Evolutionary conservation across 2,113 vertebrate genomes (phyloP).

Genomic region (Macrotus californicus): DNA sequence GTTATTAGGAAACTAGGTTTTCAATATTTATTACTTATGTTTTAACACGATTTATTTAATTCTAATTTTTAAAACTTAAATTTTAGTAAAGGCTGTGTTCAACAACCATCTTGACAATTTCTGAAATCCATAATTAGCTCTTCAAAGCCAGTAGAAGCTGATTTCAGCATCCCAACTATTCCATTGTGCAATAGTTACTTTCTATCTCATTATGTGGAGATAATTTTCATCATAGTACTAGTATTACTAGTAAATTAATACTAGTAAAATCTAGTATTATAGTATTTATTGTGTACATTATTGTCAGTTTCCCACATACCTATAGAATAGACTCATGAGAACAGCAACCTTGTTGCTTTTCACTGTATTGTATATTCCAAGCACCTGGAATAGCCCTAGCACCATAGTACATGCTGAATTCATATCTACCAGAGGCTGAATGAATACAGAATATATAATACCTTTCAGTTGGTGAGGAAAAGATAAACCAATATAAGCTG

Average conservation of each 20-base stretch:
- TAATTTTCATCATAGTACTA: not conserved
- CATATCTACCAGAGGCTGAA: not conserved
- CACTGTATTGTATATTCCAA: not conserved
- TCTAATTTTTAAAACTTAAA: not conserved
- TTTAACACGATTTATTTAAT: not conserved
- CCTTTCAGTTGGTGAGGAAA: not conserved
- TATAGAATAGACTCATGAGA: not conserved
- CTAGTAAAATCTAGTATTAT: not conserved
- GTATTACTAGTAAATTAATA: no score
- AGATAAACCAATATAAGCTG: not conserved
- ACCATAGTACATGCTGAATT: not conserved
- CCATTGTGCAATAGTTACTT: not conserved
- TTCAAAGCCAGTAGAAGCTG: not conserved
- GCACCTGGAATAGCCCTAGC: not conserved
- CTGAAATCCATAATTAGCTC: not conserved
- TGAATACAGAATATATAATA: not conserved
- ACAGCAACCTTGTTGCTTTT: not conserved
- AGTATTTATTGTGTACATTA: not conserved
- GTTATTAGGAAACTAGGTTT: not conserved
- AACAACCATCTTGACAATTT: not conserved
- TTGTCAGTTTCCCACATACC: not conserved
- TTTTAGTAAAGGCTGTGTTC: not conserved
- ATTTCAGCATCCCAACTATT: not conserved
- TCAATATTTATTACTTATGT: not conserved
- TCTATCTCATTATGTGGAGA: not conserved